Evolutionary conservation across 2,888 invertebrate species (phyloP), one percentile per base, ranked within the genome.

Genomic region (Lepas anatifera): DNA sequence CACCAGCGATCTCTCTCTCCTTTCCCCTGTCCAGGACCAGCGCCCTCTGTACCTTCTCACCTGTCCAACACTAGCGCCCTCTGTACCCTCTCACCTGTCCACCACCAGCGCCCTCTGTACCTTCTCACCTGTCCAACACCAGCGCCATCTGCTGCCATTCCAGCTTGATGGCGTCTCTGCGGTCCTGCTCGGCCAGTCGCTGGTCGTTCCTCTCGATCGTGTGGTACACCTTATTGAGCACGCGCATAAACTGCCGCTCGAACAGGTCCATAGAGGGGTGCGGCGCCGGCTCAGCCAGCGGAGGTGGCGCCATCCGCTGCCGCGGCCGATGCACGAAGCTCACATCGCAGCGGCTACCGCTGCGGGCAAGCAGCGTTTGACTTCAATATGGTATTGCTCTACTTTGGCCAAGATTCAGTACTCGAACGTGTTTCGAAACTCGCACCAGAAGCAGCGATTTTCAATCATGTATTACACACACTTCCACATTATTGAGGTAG

Each of bases 61-160:
- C n/a, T n/a, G n/a, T n/a, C n/a, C n/a, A n/a, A n/a, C n/a, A n/a
- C n/a, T n/a, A n/a, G n/a, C n/a, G n/a, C n/a, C n/a, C n/a, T n/a
- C n/a, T n/a, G n/a, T n/a, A n/a, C n/a, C n/a, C n/a, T n/a, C n/a
- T n/a, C n/a, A n/a, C n/a, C n/a, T n/a, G n/a, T n/a, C n/a, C n/a
- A n/a, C n/a, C n/a, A n/a, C n/a, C n/a, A n/a, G n/a, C n/a, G n/a
- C n/a, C n/a, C n/a, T n/a, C n/a, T n/a, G n/a, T n/a, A n/a, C n/a
- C n/a, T n/a, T n/a, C n/a, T 66, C 52, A 77, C 77, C 77, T 78
- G 76, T 85, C 85, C 39, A 84, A 78, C 6, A 85, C 83, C 69
- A 84, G 79, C 10, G 84, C 84, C 32, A 81, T 79, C 74, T 80
- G 80, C 72, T 81, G 81, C 84, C 84, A 85, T 73, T 85, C 84